A percentile compares a stretch with the other conserved stretches of the same genome.
phyloP scores from a whole-genome alignment of 2,888 invertebrate species.

The Ectropis crepuscularia region DNA sequence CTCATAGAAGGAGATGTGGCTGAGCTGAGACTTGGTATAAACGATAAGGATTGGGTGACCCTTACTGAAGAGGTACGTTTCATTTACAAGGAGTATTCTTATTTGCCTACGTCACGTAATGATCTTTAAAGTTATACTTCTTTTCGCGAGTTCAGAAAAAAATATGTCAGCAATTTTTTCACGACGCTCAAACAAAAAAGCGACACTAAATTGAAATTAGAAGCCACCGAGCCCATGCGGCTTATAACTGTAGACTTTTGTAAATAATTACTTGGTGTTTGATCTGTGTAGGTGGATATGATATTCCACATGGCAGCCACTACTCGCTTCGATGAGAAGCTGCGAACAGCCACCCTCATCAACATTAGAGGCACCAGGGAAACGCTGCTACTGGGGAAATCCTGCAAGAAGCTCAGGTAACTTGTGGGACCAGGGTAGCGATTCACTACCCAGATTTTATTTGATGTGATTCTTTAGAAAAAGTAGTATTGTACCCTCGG shows the following conservation, averaged over 20 bases:
- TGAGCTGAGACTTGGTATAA: constrained; percentile 15
- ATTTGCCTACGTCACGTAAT: no score
- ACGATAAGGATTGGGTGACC: constrained; percentile 10
- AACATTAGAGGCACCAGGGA: constrained; percentile 74
- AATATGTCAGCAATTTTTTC: no score
- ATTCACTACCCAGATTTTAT: no score
- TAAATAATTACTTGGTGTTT: background rate
- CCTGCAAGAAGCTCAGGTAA: constrained; percentile 41
- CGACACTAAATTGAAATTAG: no score
- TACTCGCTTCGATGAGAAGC: constrained; percentile 91
- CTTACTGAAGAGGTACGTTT: constrained; percentile 20
- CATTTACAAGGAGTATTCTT: background rate
- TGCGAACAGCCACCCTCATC: constrained; percentile 81
- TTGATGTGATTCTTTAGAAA: no score
- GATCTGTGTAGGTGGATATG: constrained; percentile 47
- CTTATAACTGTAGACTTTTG: background rate
- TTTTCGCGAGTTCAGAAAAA: no score
- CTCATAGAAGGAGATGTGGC: constrained; percentile 18
- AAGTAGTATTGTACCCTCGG: no score
- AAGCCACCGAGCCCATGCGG: no score
- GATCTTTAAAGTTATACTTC: no score
- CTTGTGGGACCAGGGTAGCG: background rate
- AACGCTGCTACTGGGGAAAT: constrained; percentile 62
- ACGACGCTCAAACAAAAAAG: no score
- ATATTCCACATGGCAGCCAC: constrained; percentile 67